A percentile compares a stretch with the other conserved stretches of the same genome.
Evolutionary conservation across 2,888 invertebrate genomes (phyloP).

Genomic region (Rotaria magnacalcarata): DNA sequence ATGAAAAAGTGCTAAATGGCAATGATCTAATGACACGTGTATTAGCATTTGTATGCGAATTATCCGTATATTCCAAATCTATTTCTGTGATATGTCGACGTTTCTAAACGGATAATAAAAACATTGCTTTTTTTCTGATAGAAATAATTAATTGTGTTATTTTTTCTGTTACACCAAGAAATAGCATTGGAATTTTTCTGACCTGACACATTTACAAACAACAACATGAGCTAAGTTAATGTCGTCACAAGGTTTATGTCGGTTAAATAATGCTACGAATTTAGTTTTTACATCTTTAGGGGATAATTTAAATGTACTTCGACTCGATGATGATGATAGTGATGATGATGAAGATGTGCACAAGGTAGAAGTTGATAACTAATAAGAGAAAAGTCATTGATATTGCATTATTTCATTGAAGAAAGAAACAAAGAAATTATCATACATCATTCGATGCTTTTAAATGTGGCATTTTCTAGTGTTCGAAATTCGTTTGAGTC

Average conservation of each 20-base stretch:
- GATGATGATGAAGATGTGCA: neutral
- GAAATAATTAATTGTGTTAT: neutral
- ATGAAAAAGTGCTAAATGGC: neutral
- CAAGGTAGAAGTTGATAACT: neutral
- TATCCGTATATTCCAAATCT: neutral
- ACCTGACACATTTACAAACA: neutral
- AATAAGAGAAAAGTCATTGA: neutral
- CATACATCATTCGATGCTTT: neutral
- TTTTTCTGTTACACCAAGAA: neutral
- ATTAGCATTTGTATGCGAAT: neutral
- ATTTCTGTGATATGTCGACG: neutral
- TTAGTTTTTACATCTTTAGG: neutral
- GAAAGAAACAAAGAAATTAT: neutral
- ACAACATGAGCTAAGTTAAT: neutral
- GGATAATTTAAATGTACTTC: no score
- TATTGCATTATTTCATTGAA: neutral
- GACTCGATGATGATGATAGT: neutral
- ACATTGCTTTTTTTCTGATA: neutral
- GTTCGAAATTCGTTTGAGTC: neutral
- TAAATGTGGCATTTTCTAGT: neutral
- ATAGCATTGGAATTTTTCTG: neutral
- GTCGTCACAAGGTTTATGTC: neutral
- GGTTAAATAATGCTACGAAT: neutral
- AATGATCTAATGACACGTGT: neutral
- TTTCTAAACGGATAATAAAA: neutral